Base-by-base conservation (phyloP, 1,140 invertebrate species). In the Drosophila tristis region DNA sequence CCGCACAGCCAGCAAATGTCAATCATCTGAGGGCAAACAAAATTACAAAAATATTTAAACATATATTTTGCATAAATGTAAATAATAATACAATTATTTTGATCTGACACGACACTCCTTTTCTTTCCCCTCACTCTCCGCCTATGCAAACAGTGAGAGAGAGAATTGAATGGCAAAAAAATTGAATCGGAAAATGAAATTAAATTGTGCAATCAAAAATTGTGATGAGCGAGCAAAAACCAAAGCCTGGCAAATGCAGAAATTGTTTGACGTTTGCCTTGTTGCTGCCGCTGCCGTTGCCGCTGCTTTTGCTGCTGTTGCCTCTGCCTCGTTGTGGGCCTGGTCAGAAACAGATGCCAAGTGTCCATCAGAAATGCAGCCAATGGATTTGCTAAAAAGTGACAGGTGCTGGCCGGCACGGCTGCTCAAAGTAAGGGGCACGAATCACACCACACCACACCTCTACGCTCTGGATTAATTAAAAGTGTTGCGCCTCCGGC, bases 311-410 rank as follows among this genome's bases (percentile, higher is more conserved):
- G 29, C 15, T 58, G 55, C 23, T 16, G 2, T 9, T 35, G 53
- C 25, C 26, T 26, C 43, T 54, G 1, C 7, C 5, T 11, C 29
- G 42, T 51, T 25, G 70, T 35, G 56, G 42, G 44, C 73, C 51
- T 56, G 72, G 61, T 86, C 81, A 86, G 70, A 81, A 86, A 81
- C 82, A 86, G 82, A 86, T 68, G 82, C 70, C 74, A 54, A 63
- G 67, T 73, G 82, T 86, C 82, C 78, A 86, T 86, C 82, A 86
- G 71, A 61, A 71, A 87, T 87, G 74, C 82, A 87, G 48, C 82
- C 82, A 87, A 53, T 78, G 81, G 67, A 77, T 65, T 74, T 74
- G 54, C 67, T 71, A 58, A 71, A 71, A 71, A 68, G 68, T 71
- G 58, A 53, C 78, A 63, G 73, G 50, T 67, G 58, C 44, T 60